A percentile compares a stretch with the other conserved stretches of the same genome.
These are phyloP conservation scores for Alloplasta piceator DNA, from an alignment of 2,888 invertebrate species.

Conservation along the genomic window DNA sequence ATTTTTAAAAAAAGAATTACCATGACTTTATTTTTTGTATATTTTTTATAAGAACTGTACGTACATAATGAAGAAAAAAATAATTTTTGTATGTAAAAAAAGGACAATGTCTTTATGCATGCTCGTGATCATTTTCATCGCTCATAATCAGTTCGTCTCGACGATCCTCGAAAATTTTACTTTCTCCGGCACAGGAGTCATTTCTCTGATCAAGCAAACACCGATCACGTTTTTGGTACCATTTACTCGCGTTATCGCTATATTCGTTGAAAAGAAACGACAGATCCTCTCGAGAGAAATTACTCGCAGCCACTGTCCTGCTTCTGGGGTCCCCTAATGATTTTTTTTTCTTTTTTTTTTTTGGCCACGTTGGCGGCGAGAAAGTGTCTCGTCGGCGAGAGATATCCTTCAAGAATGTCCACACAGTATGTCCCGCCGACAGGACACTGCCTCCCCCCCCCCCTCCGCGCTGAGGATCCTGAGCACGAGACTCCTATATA, in stretches of 20 bases:
- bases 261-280: conserved; percentile 34
- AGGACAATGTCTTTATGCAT: neutral
- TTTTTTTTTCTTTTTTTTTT: conserved; percentile 15
- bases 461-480: conserved; percentile 64
- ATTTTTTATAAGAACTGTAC: no score
- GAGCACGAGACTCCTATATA: conserved; percentile 61
- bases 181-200: neutral
- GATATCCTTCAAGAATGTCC: conserved; percentile 70
- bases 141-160: neutral
- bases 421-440: conserved; percentile 72
- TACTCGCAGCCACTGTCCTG: conserved; percentile 22
- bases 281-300: conserved; percentile 41
- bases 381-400: conserved; percentile 61
- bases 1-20: no score
- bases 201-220: conserved; percentile 39
- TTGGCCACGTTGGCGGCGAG: conserved; percentile 50
- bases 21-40: no score
- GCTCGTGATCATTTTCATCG: neutral
- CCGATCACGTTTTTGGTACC: conserved; percentile 38
- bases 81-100: neutral
- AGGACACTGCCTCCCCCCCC: conserved; percentile 59
- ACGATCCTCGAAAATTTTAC: conserved; percentile 1
- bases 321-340: conserved; percentile 18
- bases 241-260: conserved; percentile 47
- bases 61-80: no score